phyloP scores from a whole-genome alignment of 2,888 invertebrate genomes.

The Drosophila merina region DNA sequence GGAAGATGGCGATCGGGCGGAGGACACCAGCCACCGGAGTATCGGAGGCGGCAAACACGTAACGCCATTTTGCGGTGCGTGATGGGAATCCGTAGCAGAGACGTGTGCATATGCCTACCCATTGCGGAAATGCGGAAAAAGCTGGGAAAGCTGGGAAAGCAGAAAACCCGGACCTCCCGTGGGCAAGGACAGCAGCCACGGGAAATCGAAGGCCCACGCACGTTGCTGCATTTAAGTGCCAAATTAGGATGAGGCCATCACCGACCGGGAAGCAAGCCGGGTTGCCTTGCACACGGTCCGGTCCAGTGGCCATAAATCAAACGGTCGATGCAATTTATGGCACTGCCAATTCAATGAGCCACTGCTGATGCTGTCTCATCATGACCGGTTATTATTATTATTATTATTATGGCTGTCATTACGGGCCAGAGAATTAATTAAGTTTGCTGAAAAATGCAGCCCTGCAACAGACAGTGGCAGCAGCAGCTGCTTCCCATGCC shows the following conservation, averaged over 20 bases:
- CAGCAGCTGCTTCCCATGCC: slow-evolving; percentile 24
- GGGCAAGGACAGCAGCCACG: slow-evolving; percentile 46
- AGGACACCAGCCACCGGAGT: slow-evolving; percentile 28
- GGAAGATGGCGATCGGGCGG: slow-evolving; percentile 9
- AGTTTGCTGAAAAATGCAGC: slow-evolving; percentile 47
- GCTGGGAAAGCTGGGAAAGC: slow-evolving; percentile 1
- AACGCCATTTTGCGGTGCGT: slow-evolving; percentile 76
- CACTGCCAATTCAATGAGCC: slow-evolving; percentile 57
- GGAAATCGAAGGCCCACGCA: slow-evolving; percentile 60
- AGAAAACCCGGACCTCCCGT: slow-evolving; percentile 14
- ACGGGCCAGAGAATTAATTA: slow-evolving; percentile 58
- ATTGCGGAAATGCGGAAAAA: slow-evolving; percentile 22
- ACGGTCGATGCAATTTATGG: slow-evolving; percentile 60
- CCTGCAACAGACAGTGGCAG: slow-evolving; percentile 35
- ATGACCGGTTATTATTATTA: slow-evolving; percentile 42
- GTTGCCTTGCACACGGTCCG: slow-evolving; percentile 52
- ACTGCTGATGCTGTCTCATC: slow-evolving; percentile 50
- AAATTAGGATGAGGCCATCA: slow-evolving; percentile 62
- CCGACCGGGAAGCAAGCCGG: slow-evolving; percentile 12
- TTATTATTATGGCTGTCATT: slow-evolving; percentile 31
- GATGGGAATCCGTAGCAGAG: slow-evolving; percentile 61
- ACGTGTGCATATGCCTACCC: slow-evolving; percentile 75
- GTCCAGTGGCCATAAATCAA: slow-evolving; percentile 61
- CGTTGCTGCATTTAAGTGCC: slow-evolving; percentile 78
- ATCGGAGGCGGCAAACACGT: slow-evolving; percentile 71